These are phyloP conservation scores for Lepidocolaptes lacrymiger DNA, from an alignment of 2,797 vertebrate genomes.

Conservation along the genomic window DNA sequence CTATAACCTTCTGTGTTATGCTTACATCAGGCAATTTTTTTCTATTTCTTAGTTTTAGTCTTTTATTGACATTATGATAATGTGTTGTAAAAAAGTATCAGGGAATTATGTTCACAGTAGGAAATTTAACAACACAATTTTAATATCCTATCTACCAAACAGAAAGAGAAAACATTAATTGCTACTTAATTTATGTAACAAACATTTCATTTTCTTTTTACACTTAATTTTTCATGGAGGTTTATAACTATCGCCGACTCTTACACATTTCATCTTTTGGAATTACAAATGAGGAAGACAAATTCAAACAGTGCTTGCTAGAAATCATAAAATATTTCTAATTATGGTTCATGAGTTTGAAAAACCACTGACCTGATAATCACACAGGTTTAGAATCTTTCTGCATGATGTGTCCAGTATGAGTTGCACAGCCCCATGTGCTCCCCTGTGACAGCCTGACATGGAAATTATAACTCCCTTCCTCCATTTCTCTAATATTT, in stretches of 20 bases:
- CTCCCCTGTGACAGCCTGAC: background rate
- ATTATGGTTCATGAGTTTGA: constrained; percentile 60
- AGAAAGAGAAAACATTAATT: constrained; percentile 80
- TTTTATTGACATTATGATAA: constrained; percentile 62
- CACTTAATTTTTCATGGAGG: constrained; percentile 69
- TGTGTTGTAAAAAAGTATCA: constrained; percentile 77
- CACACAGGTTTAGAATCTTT: background rate
- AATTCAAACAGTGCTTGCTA: constrained; percentile 57
- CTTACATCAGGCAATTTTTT: constrained; percentile 61
- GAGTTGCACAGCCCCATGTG: background rate
- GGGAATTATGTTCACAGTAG: constrained; percentile 86
- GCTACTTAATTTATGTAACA: constrained; percentile 77
- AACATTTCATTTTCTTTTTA: constrained; percentile 76
- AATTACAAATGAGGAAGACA: constrained; percentile 58
- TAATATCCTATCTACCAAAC: constrained; percentile 75
- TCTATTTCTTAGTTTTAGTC: constrained; percentile 65
- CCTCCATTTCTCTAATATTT: background rate
- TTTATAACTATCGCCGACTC: constrained; percentile 59
- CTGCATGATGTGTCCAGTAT: background rate
- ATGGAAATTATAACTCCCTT: background rate
- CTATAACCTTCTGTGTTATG: constrained; percentile 36
- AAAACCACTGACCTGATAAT: constrained; percentile 59
- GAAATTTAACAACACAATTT: constrained; percentile 76
- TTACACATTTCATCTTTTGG: constrained; percentile 25
- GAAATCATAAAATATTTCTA: constrained; percentile 65